phyloP scores from a whole-genome alignment of 2,888 invertebrate genomes.

The Fragum fragum region DNA sequence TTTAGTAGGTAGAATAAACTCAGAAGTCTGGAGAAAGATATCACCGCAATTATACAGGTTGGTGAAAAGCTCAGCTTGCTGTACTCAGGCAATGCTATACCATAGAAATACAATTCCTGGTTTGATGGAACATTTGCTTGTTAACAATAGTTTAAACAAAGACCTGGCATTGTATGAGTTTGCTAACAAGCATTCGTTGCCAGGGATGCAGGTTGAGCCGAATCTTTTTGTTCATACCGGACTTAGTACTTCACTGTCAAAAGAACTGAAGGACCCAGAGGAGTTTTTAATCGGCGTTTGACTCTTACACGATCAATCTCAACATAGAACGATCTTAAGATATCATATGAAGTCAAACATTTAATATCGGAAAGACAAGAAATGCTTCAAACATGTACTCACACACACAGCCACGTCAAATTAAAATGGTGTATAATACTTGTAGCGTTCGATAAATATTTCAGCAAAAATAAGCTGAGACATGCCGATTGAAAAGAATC shows the following conservation, averaged over 20 bases:
- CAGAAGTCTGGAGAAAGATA: constrained; percentile 4
- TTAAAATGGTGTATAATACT: too few relatives aligned
- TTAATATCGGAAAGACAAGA: too few relatives aligned
- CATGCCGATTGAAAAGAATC: too few relatives aligned
- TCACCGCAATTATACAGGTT: constrained; percentile 16
- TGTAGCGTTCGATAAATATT: too few relatives aligned
- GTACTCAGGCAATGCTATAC: constrained; percentile 30
- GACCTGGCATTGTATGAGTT: constrained; percentile 24
- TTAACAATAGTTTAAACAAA: constrained; percentile 25
- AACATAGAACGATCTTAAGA: too few relatives aligned
- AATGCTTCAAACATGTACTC: too few relatives aligned
- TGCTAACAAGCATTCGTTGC: not conserved
- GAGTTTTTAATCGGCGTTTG: constrained; percentile 13
- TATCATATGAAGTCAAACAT: too few relatives aligned
- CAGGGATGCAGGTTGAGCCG: constrained; percentile 18
- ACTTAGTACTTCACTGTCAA: constrained; percentile 11
- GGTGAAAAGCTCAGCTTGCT: constrained; percentile 7
- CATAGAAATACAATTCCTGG: not conserved
- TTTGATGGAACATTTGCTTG: constrained; percentile 18
- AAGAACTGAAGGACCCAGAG: constrained; percentile 13
- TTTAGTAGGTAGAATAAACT: not conserved
- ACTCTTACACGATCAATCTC: not conserved
- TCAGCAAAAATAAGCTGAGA: too few relatives aligned
- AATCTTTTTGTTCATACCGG: constrained; percentile 29
- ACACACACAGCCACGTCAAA: too few relatives aligned